Evolutionary conservation across 2,113 vertebrate genomes (phyloP).

Genomic region (Pangasianodon hypophthalmus): DNA sequence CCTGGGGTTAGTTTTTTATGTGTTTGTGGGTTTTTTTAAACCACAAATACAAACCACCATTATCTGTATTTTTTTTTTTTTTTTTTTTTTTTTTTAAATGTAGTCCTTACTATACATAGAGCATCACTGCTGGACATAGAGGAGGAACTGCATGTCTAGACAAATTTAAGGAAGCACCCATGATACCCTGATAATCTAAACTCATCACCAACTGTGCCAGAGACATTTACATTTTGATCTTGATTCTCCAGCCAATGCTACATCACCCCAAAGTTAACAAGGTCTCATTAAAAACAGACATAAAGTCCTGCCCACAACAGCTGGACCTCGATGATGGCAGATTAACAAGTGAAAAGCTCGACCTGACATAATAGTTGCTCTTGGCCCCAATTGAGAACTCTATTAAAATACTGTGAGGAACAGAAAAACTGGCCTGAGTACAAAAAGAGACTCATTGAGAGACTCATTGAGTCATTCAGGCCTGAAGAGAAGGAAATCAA

Average conservation of each 20-base stretch:
- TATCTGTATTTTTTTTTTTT: too few species aligned
- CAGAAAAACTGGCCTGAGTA: neutral
- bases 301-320: constrained; percentile 33
- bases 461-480: neutral
- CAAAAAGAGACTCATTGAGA: neutral
- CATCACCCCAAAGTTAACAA: constrained; percentile 14
- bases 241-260: constrained; percentile 3
- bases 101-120: neutral
- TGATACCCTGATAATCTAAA: neutral
- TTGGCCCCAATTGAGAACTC: constrained; percentile 27
- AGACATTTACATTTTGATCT: neutral
- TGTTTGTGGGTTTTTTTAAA: neutral
- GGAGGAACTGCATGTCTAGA: neutral
- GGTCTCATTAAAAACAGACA: constrained; percentile 37
- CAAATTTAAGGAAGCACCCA: neutral
- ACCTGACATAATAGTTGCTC: constrained; percentile 35
- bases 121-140: neutral
- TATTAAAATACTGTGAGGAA: constrained; percentile 15
- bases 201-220: constrained; percentile 12
- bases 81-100: neutral
- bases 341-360: constrained; percentile 45
- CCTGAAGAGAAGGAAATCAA: constrained; percentile 1
- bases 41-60: too few species aligned
- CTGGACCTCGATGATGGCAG: constrained; percentile 33
- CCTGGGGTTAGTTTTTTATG: neutral